Conservation (phyloP, 2,888 invertebrate genomes). For the Strigamia transsilvanica region DNA sequence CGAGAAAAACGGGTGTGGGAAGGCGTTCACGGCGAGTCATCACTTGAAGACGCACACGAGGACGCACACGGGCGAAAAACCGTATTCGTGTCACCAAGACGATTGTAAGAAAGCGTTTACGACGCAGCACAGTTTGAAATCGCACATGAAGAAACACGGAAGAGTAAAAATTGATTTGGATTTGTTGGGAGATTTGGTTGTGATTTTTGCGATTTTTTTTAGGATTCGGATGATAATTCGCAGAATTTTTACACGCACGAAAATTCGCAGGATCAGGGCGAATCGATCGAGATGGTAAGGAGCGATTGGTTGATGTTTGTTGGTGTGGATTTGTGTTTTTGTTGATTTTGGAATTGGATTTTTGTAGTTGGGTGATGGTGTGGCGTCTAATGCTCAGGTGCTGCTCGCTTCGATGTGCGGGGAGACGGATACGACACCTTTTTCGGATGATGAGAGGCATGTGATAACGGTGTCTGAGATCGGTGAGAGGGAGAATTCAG, state of each 20-base stretch:
- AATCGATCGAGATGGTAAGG: background rate
- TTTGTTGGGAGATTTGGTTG: background rate
- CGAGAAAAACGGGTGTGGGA: conserved; percentile 82
- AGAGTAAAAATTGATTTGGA: background rate
- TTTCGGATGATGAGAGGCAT: background rate
- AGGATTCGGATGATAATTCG: background rate
- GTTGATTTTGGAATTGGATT: background rate
- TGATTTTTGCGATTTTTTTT: background rate
- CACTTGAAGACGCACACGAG: conserved; percentile 90
- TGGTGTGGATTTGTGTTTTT: background rate
- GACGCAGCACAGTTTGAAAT: conserved; percentile 82
- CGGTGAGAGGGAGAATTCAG: background rate
- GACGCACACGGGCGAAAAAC: conserved; percentile 73
- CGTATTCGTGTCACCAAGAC: conserved; percentile 76
- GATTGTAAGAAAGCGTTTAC: conserved; percentile 81
- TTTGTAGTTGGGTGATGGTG: background rate
- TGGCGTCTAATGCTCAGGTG: conserved; percentile 11
- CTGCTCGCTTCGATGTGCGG: conserved; percentile 36
- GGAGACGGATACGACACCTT: background rate
- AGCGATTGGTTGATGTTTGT: background rate
- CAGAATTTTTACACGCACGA: background rate
- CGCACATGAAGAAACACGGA: conserved; percentile 77
- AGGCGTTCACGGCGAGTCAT: conserved; percentile 92
- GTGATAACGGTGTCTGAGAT: background rate
- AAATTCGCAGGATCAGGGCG: background rate